These are phyloP conservation scores for Hermodice carunculata DNA, from an alignment of 2,888 invertebrate species.

Conservation along the genomic window DNA sequence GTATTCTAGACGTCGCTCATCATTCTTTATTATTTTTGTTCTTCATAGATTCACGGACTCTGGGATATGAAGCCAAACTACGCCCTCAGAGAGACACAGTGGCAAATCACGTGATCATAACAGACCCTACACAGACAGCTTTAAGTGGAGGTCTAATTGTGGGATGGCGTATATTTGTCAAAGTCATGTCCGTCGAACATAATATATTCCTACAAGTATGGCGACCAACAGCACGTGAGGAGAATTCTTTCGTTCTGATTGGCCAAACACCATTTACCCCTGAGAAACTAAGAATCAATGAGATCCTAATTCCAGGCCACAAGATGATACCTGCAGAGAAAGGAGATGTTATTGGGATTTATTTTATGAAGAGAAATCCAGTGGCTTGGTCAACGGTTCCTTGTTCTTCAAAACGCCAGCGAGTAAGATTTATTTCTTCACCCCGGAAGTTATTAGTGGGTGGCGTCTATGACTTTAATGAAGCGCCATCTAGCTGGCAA, in stretches of 20 bases:
- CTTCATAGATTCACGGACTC: slow-evolving; percentile 39
- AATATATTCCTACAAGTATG: slow-evolving; percentile 26
- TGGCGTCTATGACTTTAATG: slow-evolving; percentile 21
- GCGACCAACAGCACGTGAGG: slow-evolving; percentile 10
- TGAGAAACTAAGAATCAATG: slow-evolving; percentile 34
- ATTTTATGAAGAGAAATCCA: slow-evolving; percentile 40
- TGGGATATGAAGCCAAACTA: slow-evolving; percentile 44
- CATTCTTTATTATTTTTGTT: no score
- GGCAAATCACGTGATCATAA: slow-evolving; percentile 32
- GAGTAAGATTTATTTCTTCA: slow-evolving; percentile 10
- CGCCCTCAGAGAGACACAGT: slow-evolving; percentile 25
- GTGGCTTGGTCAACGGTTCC: slow-evolving; percentile 41
- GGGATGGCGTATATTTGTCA: slow-evolving; percentile 42
- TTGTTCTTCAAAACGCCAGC: slow-evolving; percentile 36
- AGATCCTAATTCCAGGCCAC: slow-evolving; percentile 8
- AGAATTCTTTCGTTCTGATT: slow-evolving; percentile 33
- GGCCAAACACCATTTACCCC: slow-evolving; percentile 40
- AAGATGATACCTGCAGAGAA: slow-evolving; percentile 20
- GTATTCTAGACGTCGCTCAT: no score
- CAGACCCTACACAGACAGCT: slow-evolving; percentile 41
- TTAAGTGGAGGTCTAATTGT: slow-evolving; percentile 31
- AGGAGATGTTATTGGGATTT: slow-evolving; percentile 42
- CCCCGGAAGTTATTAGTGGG: no score
- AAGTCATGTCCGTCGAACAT: slow-evolving; percentile 40
- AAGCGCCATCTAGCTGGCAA: no score